Evolutionary conservation across 2,113 vertebrate species (phyloP).

Genomic region (Speoplatyrhinus poulsoni): DNA sequence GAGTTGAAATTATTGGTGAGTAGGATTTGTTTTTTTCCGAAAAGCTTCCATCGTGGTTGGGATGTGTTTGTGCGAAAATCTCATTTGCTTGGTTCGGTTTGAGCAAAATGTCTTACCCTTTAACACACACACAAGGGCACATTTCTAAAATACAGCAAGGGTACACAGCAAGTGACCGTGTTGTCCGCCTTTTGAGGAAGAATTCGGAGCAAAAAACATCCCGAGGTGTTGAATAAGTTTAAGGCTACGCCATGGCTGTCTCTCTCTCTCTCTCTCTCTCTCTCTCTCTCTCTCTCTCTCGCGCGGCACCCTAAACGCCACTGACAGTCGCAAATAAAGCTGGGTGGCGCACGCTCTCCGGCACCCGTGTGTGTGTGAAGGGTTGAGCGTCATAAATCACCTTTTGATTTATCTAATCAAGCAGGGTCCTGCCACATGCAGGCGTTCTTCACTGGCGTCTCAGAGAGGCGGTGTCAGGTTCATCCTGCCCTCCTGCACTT

Average conservation of each 20-base stretch:
- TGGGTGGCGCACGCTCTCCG: conserved; percentile 67
- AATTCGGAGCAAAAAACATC: conserved; percentile 56
- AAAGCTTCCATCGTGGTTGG: conserved; percentile 22
- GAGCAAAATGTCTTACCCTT: conserved; percentile 38
- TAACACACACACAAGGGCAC: conserved; percentile 37
- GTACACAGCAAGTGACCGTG: conserved; percentile 20
- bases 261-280: conserved; percentile 2
- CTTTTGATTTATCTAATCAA: conserved; percentile 86
- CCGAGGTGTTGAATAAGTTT: conserved; percentile 48
- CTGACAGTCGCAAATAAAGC: conserved; percentile 84
- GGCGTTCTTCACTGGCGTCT: conserved; percentile 78
- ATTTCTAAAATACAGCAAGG: conserved; percentile 39
- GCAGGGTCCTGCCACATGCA: conserved; percentile 76
- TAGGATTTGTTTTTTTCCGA: conserved; percentile 16
- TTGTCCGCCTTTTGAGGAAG: conserved; percentile 50
- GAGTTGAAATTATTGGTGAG: conserved; percentile 40
- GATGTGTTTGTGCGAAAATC: conserved; percentile 44
- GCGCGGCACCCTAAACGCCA: conserved; percentile 64
- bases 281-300: conserved; percentile 1
- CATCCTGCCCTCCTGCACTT: conserved; percentile 69
- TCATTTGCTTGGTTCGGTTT: conserved; percentile 43
- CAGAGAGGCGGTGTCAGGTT: conserved; percentile 64
- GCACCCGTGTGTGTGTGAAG: not conserved
- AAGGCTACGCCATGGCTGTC: conserved; percentile 21
- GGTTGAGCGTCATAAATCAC: conserved; percentile 83